Evolutionary conservation across 2,888 invertebrate species (phyloP), one percentile per base, ranked within the genome.

Genomic region (Zhuqinia jingwanae): DNA sequence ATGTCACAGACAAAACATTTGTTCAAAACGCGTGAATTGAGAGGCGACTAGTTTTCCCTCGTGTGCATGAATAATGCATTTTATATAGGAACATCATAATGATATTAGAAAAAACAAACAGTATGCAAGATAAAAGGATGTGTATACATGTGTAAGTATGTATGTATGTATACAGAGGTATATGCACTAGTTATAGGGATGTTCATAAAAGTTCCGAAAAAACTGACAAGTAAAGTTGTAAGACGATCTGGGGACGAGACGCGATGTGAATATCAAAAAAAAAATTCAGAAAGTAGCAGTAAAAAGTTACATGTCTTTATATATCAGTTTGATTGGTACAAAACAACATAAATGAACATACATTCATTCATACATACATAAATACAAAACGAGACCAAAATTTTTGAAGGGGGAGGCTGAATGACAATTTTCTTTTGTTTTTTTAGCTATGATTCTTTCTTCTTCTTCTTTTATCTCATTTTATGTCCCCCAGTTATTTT

Each of bases 191-290:
- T n/a, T n/a, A n/a, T n/a, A n/a, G n/a, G n/a, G n/a, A n/a, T n/a
- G n/a, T n/a, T n/a, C n/a, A n/a, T n/a, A n/a, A n/a, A n/a, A n/a
- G n/a, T n/a, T n/a, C n/a, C n/a, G n/a, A n/a, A n/a, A 22, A 68
- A 68, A 68, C 45, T 68, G 68, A 68, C 68, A 68, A 65, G 68
- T 68, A 68, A 42, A 42, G 68, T 68, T 68, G 68, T 68, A 68
- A 68, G 68, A 68, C 42, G 17, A 68, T 68, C 68, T 45, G 10
- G 42, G 42, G 11, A 36, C 22, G 20, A 45, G 22, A 68, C 45
- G 22, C 2, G 68, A 68, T 42, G 20, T 25, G 78, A 60, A 78
- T 78, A 78, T 47, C 47, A 63, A 78, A 56, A 17, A 30, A 30
- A 10, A 68, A 10, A 68, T 22, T 42, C 20, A 6, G 53, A 30